Evolutionary conservation across 2,888 invertebrate genomes (phyloP).

Genomic region (Erebia epiphron): DNA sequence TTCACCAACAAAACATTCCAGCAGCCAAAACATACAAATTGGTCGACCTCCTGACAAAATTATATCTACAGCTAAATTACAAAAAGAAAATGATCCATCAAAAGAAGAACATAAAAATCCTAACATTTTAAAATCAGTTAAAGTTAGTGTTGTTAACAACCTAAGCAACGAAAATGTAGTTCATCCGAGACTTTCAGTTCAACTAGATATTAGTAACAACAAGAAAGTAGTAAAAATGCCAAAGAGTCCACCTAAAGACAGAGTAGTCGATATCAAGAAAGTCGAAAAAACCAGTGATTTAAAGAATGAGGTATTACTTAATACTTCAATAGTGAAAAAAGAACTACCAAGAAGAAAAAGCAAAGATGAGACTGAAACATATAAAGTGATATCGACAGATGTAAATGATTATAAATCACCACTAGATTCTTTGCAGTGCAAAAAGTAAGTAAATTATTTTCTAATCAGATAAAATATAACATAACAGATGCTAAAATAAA

Average conservation of each 20-base stretch:
- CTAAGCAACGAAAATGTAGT: conserved; percentile 46
- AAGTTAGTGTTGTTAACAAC: conserved; percentile 61
- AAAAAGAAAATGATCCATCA: conserved; percentile 70
- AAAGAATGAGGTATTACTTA: conserved; percentile 23
- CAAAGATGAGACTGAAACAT: conserved; percentile 30
- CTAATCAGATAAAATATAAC: background rate
- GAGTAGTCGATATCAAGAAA: conserved; percentile 43
- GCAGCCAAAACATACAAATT: conserved; percentile 51
- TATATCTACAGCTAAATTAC: conserved; percentile 51
- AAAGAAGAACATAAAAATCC: conserved; percentile 56
- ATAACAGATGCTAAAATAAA: background rate
- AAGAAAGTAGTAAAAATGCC: conserved; percentile 62
- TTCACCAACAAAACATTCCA: conserved; percentile 65
- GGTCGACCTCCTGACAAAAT: conserved; percentile 48
- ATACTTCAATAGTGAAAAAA: conserved; percentile 33
- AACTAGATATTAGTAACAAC: conserved; percentile 60
- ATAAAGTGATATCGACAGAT: conserved; percentile 26
- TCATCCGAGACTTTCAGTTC: conserved; percentile 56
- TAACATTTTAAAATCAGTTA: conserved; percentile 53
- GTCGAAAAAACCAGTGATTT: conserved; percentile 31
- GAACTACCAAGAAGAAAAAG: conserved; percentile 26
- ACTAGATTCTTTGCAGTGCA: conserved; percentile 59
- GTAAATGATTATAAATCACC: conserved; percentile 71
- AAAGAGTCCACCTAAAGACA: conserved; percentile 45
- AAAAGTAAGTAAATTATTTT: conserved; percentile 38